Base-by-base conservation (phyloP, 2,113 vertebrate genomes). In the Reinhardtius hippoglossoides region DNA sequence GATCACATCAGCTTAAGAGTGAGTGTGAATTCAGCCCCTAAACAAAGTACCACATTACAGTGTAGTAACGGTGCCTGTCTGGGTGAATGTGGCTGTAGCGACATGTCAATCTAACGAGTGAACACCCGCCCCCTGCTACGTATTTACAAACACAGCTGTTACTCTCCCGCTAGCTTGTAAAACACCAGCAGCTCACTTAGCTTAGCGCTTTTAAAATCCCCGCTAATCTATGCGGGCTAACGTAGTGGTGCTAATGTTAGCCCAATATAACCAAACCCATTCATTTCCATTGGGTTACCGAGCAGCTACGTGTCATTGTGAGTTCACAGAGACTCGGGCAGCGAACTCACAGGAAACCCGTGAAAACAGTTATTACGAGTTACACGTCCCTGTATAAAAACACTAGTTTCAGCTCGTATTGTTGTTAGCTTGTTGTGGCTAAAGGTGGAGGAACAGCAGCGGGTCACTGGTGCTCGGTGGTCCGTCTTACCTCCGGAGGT, bases 401-500 rank as follows among this genome's bases (percentile, higher is more conserved):
- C 48, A 46, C 44, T 15, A 24, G 24, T 24, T 24, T 24, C 24
- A 46, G 40, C 13, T 42, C 8, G 40, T 13, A 42, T 52, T n/a
- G 50, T 55, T n/a, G n/a, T 55, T 55, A 21, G 52, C 52, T 46
- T 20, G 12, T 52, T 52, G 50, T 5, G 9, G 50, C 50, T 52
- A 52, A n/a, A 12, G 50, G 16, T n/a, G 5, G 15, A 3, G n/a
- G 12, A 52, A 6, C 50, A 52, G 16, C 15, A 18, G 50, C 6
- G 15, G 20, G 44, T 46, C 44, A 3, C 20, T 2, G 9, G 58
- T n/a, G 58, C 9, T 9, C 10, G 26, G 10, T 1, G 5, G 16
- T 35, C 15, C 2, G 35, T 31, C 95, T 96, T 92, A 98, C 97
- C 97, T 99, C 97, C 1, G 97, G 97, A 61, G 97, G 97, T 85